These are phyloP conservation scores for Epinephelus cyanopodus DNA, from an alignment of 2,113 vertebrate species.

Conservation along the genomic window DNA sequence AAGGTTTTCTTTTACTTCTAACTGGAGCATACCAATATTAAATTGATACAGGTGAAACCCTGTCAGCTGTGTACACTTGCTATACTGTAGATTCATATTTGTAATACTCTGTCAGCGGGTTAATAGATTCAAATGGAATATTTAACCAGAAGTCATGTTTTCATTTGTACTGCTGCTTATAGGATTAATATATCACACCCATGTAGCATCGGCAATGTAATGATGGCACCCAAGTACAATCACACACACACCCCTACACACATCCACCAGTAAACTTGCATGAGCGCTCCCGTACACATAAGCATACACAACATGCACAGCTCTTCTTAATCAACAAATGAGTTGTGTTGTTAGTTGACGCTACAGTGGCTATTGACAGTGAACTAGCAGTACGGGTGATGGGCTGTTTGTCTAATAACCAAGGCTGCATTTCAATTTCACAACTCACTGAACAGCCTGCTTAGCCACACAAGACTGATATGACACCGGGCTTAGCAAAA, in stretches of 20 bases:
- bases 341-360: slow-evolving; percentile 73
- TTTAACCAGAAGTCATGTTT: slow-evolving; percentile 64
- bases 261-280: background rate
- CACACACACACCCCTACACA: background rate
- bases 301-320: slow-evolving; percentile 9
- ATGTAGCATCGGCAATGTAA: background rate
- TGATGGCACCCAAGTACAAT: slow-evolving; percentile 17
- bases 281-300: background rate
- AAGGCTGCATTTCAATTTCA: slow-evolving; percentile 87
- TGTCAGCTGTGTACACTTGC: background rate
- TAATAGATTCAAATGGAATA: slow-evolving; percentile 70
- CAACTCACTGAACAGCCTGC: slow-evolving; percentile 79
- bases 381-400: slow-evolving; percentile 72
- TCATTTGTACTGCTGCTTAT: slow-evolving; percentile 35
- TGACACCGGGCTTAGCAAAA: slow-evolving; percentile 67
- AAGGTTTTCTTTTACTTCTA: background rate
- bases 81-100: background rate
- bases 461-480: slow-evolving; percentile 80
- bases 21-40: background rate
- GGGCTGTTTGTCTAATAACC: slow-evolving; percentile 85
- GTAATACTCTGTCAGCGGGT: background rate
- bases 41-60: background rate
- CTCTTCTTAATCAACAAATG: slow-evolving; percentile 70
- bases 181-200: slow-evolving; percentile 44
- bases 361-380: slow-evolving; percentile 79